Percentiles rank a stretch among this genome's conserved stretches.
Conservation (phyloP, 2,113 vertebrate species). For the Dolichotis patagonum region DNA sequence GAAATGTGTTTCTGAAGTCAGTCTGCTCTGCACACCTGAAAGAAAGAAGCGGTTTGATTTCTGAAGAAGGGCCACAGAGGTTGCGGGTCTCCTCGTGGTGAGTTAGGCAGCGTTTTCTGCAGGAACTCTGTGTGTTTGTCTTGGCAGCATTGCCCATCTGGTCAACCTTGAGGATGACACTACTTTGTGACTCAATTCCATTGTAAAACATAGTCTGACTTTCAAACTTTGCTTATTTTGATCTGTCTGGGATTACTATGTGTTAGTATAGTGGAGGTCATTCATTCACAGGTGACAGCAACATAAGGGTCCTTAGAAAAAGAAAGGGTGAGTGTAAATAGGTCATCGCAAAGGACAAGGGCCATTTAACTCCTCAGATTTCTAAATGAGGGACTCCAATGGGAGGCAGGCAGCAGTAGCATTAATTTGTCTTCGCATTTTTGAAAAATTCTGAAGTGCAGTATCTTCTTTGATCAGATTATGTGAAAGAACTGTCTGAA, state of each 20-base stretch:
- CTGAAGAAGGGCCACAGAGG: neutral
- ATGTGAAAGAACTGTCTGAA: slow-evolving; percentile 30
- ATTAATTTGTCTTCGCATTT: neutral
- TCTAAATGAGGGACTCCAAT: neutral
- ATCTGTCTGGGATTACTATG: neutral
- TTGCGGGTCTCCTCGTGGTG: neutral
- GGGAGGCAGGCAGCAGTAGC: neutral
- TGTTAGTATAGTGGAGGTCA: neutral
- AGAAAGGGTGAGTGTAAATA: neutral
- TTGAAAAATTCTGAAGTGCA: neutral
- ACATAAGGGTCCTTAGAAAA: neutral
- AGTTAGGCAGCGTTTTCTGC: neutral
- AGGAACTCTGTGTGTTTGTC: neutral
- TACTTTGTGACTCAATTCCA: neutral
- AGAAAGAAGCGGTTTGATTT: neutral
- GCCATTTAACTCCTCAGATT: neutral
- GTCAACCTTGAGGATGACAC: neutral
- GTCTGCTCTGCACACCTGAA: neutral
- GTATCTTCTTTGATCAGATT: neutral
- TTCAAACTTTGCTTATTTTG: neutral
- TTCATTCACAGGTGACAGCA: neutral
- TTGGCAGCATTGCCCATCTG: neutral
- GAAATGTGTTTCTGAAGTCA: neutral
- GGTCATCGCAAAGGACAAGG: neutral
- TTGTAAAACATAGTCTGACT: neutral